Base-by-base conservation (phyloP, 2,113 vertebrate genomes). In the Planiliza haematocheilus region DNA sequence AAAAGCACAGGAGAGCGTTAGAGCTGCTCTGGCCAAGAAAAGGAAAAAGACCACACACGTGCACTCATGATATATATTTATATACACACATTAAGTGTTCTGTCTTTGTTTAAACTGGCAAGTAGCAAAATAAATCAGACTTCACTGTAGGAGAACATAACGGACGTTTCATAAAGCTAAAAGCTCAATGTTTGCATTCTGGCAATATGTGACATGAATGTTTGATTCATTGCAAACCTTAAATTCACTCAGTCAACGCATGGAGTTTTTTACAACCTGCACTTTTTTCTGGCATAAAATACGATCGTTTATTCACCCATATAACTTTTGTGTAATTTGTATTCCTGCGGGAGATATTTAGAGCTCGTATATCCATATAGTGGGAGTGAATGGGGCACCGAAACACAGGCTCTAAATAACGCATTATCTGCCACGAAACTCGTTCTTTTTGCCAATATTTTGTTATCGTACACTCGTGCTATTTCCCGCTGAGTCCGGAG, bases 91-190 rank as follows among this genome's bases (percentile, higher is more conserved):
- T 39, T 11, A 52, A 55, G 41, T 46, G 49, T 11, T 50, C 52
- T 21, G 21, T 72, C 74, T 76, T 49, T 81, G 66, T 68, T 75
- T 79, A 58, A 84, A 81, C 30, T 68, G 71, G 61, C 85, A 67
- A 18, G 59, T 21, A 69, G 71, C 41, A 60, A 78, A 76, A 72
- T 41, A 67, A 84, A 81, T 77, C 70, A 76, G 86, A 71, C 20
- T 51, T 7, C 42, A 46, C 53, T 71, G 58, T 3, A 5, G 24
- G 24, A 30, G 24, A 30, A 30, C 24, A 30, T 30, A 30, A 30
- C 5, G 24, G 2, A 30, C 24, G 5, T 30, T 30, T 30, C 24
- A 30, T 30, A 30, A 30, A 30, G 70, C 39, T 10, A 63, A 80
- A 55, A 79, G 36, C 11, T 52, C 46, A 53, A 16, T 43, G 56